A percentile compares a stretch with the other conserved stretches of the same genome.
phyloP scores from a whole-genome alignment of 2,888 invertebrate genomes.

The Scrobipalpa atriplicella region DNA sequence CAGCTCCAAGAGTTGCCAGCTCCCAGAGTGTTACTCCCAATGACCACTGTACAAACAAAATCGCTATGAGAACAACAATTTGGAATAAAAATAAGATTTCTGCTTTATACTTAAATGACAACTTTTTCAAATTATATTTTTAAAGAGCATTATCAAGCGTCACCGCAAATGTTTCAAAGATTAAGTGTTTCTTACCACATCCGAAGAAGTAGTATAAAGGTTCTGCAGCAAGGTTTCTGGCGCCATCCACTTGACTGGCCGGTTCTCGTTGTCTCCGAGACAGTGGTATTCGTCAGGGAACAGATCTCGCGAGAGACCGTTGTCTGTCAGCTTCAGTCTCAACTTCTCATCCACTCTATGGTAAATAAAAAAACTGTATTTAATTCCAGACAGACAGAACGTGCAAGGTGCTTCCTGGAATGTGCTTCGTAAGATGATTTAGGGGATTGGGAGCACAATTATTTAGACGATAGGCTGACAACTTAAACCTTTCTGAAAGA shows the following conservation, averaged over 20 bases:
- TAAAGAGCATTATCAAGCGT: too few relatives aligned
- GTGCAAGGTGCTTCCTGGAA: too few relatives aligned
- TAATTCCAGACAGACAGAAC: not conserved
- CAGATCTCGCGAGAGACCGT: slow-evolving; percentile 93
- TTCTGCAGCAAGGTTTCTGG: slow-evolving; percentile 92
- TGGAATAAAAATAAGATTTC: too few relatives aligned
- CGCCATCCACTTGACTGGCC: slow-evolving; percentile 97
- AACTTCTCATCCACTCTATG: slow-evolving; percentile 88
- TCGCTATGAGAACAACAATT: too few relatives aligned
- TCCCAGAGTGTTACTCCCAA: slow-evolving; percentile 98
- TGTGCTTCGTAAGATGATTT: too few relatives aligned
- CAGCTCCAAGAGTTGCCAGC: slow-evolving; percentile 93
- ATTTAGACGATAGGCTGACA: too few relatives aligned
- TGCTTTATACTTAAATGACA: too few relatives aligned
- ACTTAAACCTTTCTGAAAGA: too few relatives aligned
- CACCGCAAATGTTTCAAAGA: too few relatives aligned
- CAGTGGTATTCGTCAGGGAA: slow-evolving; percentile 97
- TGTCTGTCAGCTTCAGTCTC: slow-evolving; percentile 93
- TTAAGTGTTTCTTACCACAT: slow-evolving; percentile 86
- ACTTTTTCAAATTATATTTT: too few relatives aligned
- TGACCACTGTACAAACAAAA: slow-evolving; percentile 87
- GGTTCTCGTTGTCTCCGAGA: slow-evolving; percentile 95
- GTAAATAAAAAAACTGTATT: slow-evolving; percentile 23
- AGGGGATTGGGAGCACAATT: too few relatives aligned
- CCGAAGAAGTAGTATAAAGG: slow-evolving; percentile 93